Evolutionary conservation across 1,140 invertebrate genomes (phyloP), one percentile per base, ranked within the genome.

Genomic region (Papilio helenus): DNA sequence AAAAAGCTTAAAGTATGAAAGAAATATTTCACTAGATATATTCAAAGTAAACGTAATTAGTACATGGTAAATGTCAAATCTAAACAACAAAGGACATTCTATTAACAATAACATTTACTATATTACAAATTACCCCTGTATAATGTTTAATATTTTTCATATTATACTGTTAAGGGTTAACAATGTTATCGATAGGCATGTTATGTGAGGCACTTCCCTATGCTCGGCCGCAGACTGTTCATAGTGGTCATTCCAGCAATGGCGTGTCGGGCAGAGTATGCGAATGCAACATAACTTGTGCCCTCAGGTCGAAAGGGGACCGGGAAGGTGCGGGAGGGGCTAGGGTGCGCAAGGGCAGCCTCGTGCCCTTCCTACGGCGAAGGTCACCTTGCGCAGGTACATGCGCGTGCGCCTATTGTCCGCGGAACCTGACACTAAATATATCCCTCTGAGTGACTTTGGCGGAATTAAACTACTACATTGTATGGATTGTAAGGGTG

Each of bases 311-410:
- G 61, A 77, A 20, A 58, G 65, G 79, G 71, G 51, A 77, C 61
- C 71, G 77, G 82, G 82, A 79, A 49, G 79, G 81, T 65, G 79
- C 83, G 74, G 68, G 71, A 55, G 82, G 84, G 82, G 58, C 80
- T 79, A 84, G 80, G 84, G 85, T 88, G 86, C 83, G 85, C 86
- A 88, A 88, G 88, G 87, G 87, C 87, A 85, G 84, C 81, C 84
- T 81, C 86, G 86, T 92, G 91, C 90, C 92, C 91, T 92, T 93
- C 89, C n/a, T n/a, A 86, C 84, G n/a, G n/a, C 80, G 84, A 76
- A 76, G 92, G 92, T 93, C 92, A 93, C 92, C 92, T 93, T 93
- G 91, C 88, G 84, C 90, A 89, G 88, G 90, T 90, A 91, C 88
- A 87, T 88, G 90, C 90, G 89, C 90, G 87, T 90, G 88, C 87